Evolutionary conservation across 2,888 invertebrate genomes (phyloP).

Genomic region (Cephus runcator): DNA sequence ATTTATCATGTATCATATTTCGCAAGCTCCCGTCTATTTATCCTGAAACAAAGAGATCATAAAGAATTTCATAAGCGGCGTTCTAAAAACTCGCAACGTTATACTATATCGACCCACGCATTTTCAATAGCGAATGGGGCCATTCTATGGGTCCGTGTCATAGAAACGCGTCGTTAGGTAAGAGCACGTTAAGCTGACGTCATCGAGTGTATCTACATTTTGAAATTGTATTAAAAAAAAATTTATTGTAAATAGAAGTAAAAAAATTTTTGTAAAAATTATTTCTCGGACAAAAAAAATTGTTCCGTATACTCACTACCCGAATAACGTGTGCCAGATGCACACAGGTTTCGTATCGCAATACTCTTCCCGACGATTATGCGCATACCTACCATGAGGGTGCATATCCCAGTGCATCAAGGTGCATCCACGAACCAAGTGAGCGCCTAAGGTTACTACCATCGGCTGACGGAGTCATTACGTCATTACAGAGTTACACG

Average conservation of each 20-base stretch:
- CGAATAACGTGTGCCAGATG: background rate
- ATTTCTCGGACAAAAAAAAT: too few species aligned
- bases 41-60: background rate
- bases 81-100: background rate
- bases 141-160: background rate
- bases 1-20: background rate
- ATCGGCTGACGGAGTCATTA: conserved; percentile 49
- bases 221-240: background rate
- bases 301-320: background rate
- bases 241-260: background rate
- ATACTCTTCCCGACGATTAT: background rate
- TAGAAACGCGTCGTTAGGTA: background rate
- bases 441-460: conserved; percentile 5
- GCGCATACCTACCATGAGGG: background rate
- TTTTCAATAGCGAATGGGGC: background rate
- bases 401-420: background rate
- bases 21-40: background rate
- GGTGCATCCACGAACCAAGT: background rate
- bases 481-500: conserved; percentile 61
- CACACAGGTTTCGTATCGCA: background rate
- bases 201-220: background rate
- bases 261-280: background rate
- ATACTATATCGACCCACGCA: background rate
- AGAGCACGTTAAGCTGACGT: background rate
- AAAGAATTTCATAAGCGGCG: background rate